phyloP scores from a whole-genome alignment of 92 coral and sea anemone genomes.

The Umimayanthus kanabou region DNA sequence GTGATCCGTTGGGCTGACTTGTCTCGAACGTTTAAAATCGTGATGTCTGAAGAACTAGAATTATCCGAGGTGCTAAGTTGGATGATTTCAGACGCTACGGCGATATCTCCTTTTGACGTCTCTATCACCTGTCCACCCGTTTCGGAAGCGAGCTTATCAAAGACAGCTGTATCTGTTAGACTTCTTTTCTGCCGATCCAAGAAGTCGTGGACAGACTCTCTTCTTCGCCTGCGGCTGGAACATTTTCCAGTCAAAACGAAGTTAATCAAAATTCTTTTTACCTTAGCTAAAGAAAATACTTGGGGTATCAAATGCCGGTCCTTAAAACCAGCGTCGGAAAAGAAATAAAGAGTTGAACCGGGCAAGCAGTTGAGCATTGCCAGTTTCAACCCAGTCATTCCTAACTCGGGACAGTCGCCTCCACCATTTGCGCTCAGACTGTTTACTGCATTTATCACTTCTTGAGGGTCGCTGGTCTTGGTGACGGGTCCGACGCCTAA shows the following conservation, averaged over 20 bases:
- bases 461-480: constrained; percentile 51
- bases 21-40: constrained; percentile 44
- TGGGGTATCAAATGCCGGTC: constrained; percentile 38
- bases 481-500: constrained; percentile 65
- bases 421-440: constrained; percentile 49
- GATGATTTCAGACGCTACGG: constrained; percentile 47
- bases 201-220: too few relatives aligned
- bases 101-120: constrained; percentile 42
- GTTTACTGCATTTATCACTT: constrained; percentile 55
- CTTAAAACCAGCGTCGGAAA: constrained; percentile 63
- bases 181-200: constrained; percentile 20
- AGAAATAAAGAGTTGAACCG: constrained; percentile 47
- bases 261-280: constrained; percentile 39
- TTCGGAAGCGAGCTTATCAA: constrained; percentile 53
- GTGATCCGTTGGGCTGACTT: constrained; percentile 10
- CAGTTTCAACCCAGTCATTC: constrained; percentile 63
- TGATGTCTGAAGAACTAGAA: constrained; percentile 33
- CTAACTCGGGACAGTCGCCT: constrained; percentile 72
- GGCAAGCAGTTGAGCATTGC: constrained; percentile 62
- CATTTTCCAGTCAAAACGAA: constrained; percentile 51
- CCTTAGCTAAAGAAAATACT: constrained; percentile 50
- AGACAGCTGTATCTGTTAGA: constrained; percentile 36
- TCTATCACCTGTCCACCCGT: constrained; percentile 71
- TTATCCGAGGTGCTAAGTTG: constrained; percentile 41
- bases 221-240: not conserved